Conservation (phyloP, 1,140 invertebrate species). For the Atta colombica region DNA sequence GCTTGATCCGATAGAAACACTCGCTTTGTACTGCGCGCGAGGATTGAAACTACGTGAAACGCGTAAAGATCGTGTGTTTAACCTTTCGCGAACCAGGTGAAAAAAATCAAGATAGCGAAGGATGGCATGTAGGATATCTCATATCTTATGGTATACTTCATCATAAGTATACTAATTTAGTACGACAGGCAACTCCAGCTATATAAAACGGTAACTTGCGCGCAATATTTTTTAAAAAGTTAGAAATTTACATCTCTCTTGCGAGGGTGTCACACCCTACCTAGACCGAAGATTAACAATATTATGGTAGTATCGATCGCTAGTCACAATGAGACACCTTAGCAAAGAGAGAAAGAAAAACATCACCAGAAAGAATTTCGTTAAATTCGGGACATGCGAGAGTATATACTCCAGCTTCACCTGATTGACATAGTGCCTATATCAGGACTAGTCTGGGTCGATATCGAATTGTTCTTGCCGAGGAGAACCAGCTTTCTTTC, state of each 20-base stretch:
- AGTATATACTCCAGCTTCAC: neutral
- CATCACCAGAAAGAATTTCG: neutral
- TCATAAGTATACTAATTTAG: no score
- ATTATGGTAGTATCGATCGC: neutral
- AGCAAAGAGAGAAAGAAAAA: neutral
- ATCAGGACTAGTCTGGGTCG: slow-evolving; percentile 3
- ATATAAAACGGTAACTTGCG: no score
- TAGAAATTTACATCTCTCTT: no score
- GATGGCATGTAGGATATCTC: no score
- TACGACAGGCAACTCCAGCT: no score
- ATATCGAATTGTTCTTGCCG: slow-evolving; percentile 47
- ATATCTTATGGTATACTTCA: no score
- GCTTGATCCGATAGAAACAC: neutral
- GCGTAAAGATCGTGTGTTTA: slow-evolving; percentile 17
- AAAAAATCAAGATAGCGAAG: no score
- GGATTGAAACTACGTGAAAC: slow-evolving; percentile 4
- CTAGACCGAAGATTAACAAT: neutral
- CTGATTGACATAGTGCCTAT: slow-evolving; percentile 1
- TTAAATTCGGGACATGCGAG: neutral
- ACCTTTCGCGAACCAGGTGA: no score
- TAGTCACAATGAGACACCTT: neutral
- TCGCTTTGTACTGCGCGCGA: neutral
- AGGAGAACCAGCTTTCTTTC: neutral
- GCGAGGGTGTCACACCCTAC: no score
- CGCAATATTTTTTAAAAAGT: no score